A percentile compares a stretch with the other conserved stretches of the same genome.
Evolutionary conservation across 2,888 invertebrate genomes (phyloP).

Genomic region (Mactromeris polynyma): DNA sequence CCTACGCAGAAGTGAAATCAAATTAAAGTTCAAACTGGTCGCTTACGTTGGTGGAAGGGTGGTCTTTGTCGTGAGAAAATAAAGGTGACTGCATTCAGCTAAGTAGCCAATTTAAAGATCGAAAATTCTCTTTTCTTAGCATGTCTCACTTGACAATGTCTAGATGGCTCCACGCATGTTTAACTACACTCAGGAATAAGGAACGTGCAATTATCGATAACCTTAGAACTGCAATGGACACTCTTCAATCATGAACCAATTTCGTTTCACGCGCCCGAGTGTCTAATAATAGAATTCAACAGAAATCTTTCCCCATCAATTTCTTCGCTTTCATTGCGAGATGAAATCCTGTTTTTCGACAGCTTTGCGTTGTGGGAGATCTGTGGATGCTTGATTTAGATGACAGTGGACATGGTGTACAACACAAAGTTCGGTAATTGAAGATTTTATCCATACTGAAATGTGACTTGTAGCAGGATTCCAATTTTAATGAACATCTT

Average conservation of each 20-base stretch:
- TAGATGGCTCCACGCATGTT: neutral
- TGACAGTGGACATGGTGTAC: conserved; percentile 25
- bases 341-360: conserved; percentile 9
- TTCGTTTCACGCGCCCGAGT: neutral
- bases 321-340: conserved; percentile 3
- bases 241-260: conserved; percentile 1
- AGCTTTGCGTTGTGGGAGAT: neutral
- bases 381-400: conserved; percentile 3
- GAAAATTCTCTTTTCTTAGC: neutral
- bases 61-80: no score
- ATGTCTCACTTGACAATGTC: neutral
- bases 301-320: neutral
- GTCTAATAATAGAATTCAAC: conserved; percentile 14
- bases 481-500: conserved; percentile 22
- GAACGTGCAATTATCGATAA: neutral
- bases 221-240: neutral
- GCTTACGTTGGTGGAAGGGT: no score
- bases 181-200: neutral
- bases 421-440: conserved; percentile 37
- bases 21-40: no score
- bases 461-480: conserved; percentile 3
- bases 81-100: neutral
- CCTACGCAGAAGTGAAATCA: no score
- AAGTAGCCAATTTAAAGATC: neutral
- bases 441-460: conserved; percentile 33